Evolutionary conservation across 1,140 invertebrate genomes (phyloP).

Genomic region (Cotesia chilonis): DNA sequence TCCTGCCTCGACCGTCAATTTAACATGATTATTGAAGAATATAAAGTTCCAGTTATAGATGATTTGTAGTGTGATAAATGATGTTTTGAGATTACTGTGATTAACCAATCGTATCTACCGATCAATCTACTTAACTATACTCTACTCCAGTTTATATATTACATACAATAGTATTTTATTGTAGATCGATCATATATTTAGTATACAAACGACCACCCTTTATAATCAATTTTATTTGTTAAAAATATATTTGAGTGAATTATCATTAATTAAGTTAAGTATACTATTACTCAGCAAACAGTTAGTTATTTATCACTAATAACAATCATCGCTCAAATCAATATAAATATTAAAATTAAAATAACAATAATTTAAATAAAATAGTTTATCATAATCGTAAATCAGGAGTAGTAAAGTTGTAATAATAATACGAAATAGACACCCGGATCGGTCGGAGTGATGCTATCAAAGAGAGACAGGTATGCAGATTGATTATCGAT

Average conservation of each 20-base stretch:
- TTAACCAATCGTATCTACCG: slow-evolving; percentile 29
- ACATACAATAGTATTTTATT: neutral
- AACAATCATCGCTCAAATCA: no score
- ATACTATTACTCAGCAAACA: no score
- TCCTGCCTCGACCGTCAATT: slow-evolving; percentile 8
- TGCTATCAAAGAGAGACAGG: slow-evolving; percentile 2
- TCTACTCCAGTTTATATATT: slow-evolving; percentile 12
- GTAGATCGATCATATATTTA: no score
- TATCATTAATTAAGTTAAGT: neutral
- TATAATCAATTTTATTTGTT: no score
- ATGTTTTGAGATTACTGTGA: slow-evolving; percentile 17
- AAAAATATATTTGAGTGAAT: no score
- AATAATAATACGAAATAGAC: slow-evolving; percentile 1
- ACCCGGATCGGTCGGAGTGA: neutral
- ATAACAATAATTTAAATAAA: no score
- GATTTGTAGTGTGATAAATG: slow-evolving; percentile 21
- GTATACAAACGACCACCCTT: neutral
- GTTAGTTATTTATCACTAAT: no score
- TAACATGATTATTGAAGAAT: neutral
- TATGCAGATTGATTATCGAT: slow-evolving; percentile 21
- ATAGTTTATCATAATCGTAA: no score
- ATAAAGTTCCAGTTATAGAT: neutral
- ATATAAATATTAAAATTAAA: no score
- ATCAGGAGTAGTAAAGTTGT: slow-evolving; percentile 4
- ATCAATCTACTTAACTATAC: neutral